Percentiles rank a stretch among this genome's conserved stretches.
Evolutionary conservation across 2,797 vertebrate species (phyloP).

Genomic region (Acomys russatus): DNA sequence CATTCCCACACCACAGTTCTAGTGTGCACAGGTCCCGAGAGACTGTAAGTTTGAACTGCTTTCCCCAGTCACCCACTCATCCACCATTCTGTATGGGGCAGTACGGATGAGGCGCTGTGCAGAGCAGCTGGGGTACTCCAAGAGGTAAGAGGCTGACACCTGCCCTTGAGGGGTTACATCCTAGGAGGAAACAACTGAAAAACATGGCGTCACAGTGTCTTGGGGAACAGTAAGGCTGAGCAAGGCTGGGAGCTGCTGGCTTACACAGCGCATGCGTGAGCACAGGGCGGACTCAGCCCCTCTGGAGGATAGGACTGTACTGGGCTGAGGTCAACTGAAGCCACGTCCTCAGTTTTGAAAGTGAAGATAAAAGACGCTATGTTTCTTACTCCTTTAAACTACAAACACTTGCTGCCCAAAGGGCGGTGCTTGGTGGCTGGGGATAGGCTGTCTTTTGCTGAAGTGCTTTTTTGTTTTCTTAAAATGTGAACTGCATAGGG

Average conservation of each 20-base stretch:
- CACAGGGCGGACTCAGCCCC: not conserved
- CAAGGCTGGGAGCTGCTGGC: not conserved
- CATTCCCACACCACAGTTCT: not conserved
- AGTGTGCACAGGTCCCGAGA: not conserved
- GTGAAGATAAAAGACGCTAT: not conserved
- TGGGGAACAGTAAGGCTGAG: not conserved
- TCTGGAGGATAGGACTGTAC: not conserved
- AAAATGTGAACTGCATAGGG: not conserved
- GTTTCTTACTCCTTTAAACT: not conserved
- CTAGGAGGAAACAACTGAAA: not conserved
- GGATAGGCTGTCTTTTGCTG: not conserved
- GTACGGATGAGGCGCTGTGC: too few relatives aligned
- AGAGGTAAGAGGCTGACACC: not conserved
- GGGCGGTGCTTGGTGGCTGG: not conserved
- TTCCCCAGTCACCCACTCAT: too few relatives aligned
- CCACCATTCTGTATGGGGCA: not conserved
- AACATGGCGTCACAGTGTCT: fast-evolving
- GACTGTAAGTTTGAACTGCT: too few relatives aligned
- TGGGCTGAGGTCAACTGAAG: not conserved
- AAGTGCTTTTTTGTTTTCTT: not conserved
- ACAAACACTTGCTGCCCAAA: not conserved
- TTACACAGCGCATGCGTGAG: not conserved
- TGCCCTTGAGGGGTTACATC: not conserved
- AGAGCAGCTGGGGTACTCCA: not conserved
- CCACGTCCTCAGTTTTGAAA: not conserved